Percentiles rank a stretch among this genome's conserved stretches.
Evolutionary conservation across 2,888 invertebrate genomes (phyloP).

Genomic region (Julus scanicus): DNA sequence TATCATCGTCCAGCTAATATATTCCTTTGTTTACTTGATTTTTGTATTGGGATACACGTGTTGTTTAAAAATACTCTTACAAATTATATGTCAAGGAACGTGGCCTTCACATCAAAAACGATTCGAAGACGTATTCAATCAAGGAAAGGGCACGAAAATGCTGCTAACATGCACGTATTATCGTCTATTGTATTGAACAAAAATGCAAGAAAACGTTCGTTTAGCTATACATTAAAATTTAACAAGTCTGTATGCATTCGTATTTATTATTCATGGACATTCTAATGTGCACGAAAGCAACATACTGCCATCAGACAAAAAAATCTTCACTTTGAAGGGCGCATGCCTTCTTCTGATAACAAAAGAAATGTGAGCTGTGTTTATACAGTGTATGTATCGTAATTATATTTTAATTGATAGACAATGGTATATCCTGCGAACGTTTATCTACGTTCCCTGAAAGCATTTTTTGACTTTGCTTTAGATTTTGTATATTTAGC

Average conservation of each 20-base stretch:
- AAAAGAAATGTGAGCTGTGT: not conserved
- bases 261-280: not conserved
- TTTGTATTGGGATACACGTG: too few species aligned
- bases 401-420: not conserved
- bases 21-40: too few species aligned
- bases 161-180: not conserved
- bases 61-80: too few species aligned
- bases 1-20: too few species aligned
- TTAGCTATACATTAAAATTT: not conserved
- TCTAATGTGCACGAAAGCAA: not conserved
- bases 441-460: not conserved
- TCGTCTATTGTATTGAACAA: not conserved
- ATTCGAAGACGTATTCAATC: not conserved
- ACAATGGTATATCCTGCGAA: not conserved
- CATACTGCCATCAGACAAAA: not conserved
- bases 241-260: constrained; percentile 26
- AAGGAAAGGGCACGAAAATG: not conserved
- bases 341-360: not conserved
- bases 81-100: too few species aligned
- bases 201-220: not conserved
- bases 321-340: not conserved
- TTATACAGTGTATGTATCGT: not conserved
- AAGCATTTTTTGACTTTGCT: not conserved
- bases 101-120: not conserved
- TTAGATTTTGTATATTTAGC: too few species aligned